A percentile compares a stretch with the other conserved stretches of the same genome.
Conservation (phyloP, 2,888 invertebrate species). For the Morpho helenor region DNA sequence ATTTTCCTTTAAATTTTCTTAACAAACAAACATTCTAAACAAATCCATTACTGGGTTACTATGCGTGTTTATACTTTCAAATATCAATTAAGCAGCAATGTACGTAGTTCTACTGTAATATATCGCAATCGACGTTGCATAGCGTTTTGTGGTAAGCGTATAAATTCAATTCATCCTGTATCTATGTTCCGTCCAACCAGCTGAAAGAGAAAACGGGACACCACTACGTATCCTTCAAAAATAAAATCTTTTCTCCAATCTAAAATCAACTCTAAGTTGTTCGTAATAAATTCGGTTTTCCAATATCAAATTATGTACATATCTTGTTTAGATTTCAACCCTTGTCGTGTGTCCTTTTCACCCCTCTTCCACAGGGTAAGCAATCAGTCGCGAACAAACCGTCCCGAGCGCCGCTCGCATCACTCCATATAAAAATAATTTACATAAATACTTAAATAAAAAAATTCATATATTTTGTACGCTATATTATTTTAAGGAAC, state of each 20-base stretch:
- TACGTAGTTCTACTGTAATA: slow-evolving; percentile 32
- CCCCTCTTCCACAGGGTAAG: slow-evolving; percentile 61
- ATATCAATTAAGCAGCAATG: slow-evolving; percentile 10
- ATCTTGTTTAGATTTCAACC: slow-evolving; percentile 36
- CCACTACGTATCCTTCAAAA: slow-evolving; percentile 62
- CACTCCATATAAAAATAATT: slow-evolving; percentile 34
- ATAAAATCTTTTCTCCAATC: slow-evolving; percentile 32
- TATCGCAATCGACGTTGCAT: slow-evolving; percentile 38
- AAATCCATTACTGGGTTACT: slow-evolving; percentile 3
- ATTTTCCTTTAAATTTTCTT: slow-evolving; percentile 3
- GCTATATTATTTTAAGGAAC: slow-evolving; percentile 20
- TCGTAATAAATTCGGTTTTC: slow-evolving; percentile 30
- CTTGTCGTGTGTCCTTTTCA: slow-evolving; percentile 63
- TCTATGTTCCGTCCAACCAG: slow-evolving; percentile 68
- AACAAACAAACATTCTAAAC: neutral
- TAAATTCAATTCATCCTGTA: slow-evolving; percentile 74
- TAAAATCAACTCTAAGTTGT: slow-evolving; percentile 25
- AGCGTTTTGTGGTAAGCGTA: slow-evolving; percentile 45
- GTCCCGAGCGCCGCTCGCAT: slow-evolving; percentile 63
- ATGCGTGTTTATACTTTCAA: neutral
- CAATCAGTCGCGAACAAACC: slow-evolving; percentile 73
- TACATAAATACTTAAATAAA: slow-evolving; percentile 32
- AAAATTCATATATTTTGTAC: slow-evolving; percentile 35
- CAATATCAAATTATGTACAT: slow-evolving; percentile 30
- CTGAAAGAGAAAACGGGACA: slow-evolving; percentile 60